Evolutionary conservation across 2,888 invertebrate genomes (phyloP).

Genomic region (Idaea biselata): DNA sequence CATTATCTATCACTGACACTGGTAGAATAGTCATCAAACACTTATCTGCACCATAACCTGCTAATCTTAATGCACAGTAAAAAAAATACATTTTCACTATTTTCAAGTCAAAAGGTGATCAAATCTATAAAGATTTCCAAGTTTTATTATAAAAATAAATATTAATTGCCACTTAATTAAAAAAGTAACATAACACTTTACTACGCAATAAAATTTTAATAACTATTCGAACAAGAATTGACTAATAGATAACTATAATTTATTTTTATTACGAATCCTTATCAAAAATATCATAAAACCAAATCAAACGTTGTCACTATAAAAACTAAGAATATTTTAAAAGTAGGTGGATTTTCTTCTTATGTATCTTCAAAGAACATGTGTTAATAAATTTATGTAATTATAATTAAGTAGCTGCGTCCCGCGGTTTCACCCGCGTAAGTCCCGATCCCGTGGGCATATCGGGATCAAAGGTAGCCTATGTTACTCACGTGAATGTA

Average conservation of each 20-base stretch:
- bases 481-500: too few species aligned
- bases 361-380: background rate
- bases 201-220: background rate
- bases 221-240: background rate
- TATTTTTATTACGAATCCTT: constrained; percentile 2
- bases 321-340: constrained; percentile 8
- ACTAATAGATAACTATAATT: background rate
- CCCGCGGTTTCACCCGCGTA: too few species aligned
- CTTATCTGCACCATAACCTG: too few species aligned
- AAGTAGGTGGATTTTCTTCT: background rate
- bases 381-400: too few species aligned
- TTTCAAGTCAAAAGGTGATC: background rate
- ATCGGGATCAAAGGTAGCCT: too few species aligned
- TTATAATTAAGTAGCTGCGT: too few species aligned
- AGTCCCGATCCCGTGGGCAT: too few species aligned
- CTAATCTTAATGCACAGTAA: background rate
- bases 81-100: background rate
- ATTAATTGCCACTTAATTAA: background rate
- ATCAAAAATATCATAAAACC: constrained; percentile 4
- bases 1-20: too few species aligned
- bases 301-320: background rate
- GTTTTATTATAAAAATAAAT: background rate
- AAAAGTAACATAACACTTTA: constrained; percentile 1
- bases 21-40: too few species aligned
- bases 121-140: background rate